Conservation (phyloP, 2,888 invertebrate genomes). For the Erebia palarica region DNA sequence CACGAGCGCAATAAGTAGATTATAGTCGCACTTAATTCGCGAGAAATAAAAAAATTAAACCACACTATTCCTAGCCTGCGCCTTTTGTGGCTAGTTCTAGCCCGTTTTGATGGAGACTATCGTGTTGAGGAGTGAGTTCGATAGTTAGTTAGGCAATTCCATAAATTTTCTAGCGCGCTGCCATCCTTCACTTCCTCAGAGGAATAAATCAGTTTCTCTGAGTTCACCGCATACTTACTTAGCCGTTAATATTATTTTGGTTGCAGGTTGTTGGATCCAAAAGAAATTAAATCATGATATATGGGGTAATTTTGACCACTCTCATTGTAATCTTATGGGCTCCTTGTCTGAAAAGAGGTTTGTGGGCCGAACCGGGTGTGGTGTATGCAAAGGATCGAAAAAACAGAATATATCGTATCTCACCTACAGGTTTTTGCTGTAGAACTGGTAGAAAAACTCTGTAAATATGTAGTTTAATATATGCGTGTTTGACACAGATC, state of each 20-base stretch:
- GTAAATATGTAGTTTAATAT: not conserved
- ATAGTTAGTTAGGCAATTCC: too few relatives aligned
- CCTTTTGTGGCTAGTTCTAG: too few relatives aligned
- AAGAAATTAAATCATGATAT: conserved; percentile 50
- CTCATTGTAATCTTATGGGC: conserved; percentile 55
- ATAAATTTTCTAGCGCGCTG: too few relatives aligned
- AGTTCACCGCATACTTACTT: too few relatives aligned
- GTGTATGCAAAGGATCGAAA: conserved; percentile 62
- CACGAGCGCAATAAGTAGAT: too few relatives aligned
- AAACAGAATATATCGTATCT: conserved; percentile 57
- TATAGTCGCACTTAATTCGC: too few relatives aligned
- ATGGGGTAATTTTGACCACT: conserved; percentile 48
- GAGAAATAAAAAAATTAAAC: too few relatives aligned
- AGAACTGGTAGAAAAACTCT: conserved; percentile 32
- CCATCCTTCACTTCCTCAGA: too few relatives aligned
- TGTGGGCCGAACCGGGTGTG: conserved; percentile 51
- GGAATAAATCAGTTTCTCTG: too few relatives aligned
- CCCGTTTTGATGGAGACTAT: too few relatives aligned
- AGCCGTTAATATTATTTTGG: not conserved
- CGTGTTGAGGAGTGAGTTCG: too few relatives aligned
- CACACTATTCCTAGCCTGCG: too few relatives aligned
- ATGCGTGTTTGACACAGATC: not conserved
- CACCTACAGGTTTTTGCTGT: conserved; percentile 59
- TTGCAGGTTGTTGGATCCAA: conserved; percentile 11
- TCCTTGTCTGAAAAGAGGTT: conserved; percentile 57